Percentiles rank a stretch among this genome's conserved stretches.
Evolutionary conservation across 2,797 vertebrate species (phyloP).

Genomic region (Poecile montanus): DNA sequence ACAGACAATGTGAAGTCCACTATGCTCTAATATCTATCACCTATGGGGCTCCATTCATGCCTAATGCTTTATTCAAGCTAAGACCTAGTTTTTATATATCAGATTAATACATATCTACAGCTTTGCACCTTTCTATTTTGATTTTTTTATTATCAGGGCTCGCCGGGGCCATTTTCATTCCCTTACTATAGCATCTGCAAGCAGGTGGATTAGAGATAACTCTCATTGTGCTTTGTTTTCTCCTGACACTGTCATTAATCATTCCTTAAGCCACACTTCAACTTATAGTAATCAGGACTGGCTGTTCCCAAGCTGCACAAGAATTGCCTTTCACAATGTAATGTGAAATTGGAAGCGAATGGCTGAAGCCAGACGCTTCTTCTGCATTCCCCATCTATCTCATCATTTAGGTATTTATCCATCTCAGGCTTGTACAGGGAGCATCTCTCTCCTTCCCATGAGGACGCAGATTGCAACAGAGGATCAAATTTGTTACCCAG

Average conservation of each 20-base stretch:
- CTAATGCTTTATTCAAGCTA: slow-evolving; percentile 84
- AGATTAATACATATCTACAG: slow-evolving; percentile 85
- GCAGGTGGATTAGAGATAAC: slow-evolving; percentile 99
- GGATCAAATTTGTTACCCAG: slow-evolving; percentile 99
- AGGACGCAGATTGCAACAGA: slow-evolving; percentile 94
- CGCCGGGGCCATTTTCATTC: slow-evolving; percentile 87
- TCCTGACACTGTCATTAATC: slow-evolving; percentile 99
- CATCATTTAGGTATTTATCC: slow-evolving; percentile 99
- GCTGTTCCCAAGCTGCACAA: slow-evolving; percentile 94
- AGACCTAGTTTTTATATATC: slow-evolving; percentile 81
- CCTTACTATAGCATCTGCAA: slow-evolving; percentile 90
- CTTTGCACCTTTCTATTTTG: slow-evolving; percentile 86
- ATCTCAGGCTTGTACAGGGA: slow-evolving; percentile 92
- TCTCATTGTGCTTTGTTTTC: slow-evolving; percentile 98
- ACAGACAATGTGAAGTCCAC: slow-evolving; percentile 92
- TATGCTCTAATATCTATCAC: slow-evolving; percentile 95
- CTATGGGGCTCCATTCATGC: slow-evolving; percentile 82
- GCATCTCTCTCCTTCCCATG: slow-evolving; percentile 94
- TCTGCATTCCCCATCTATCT: slow-evolving; percentile 97
- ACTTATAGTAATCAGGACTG: slow-evolving; percentile 99
- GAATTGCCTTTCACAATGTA: slow-evolving; percentile 97
- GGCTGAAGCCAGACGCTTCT: slow-evolving; percentile 94
- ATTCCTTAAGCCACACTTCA: slow-evolving; percentile 99
- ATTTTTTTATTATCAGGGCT: slow-evolving; percentile 89
- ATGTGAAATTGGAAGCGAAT: slow-evolving; percentile 99